These are phyloP conservation scores for Candoia aspera DNA, from an alignment of 2,113 vertebrate genomes.

Conservation along the genomic window DNA sequence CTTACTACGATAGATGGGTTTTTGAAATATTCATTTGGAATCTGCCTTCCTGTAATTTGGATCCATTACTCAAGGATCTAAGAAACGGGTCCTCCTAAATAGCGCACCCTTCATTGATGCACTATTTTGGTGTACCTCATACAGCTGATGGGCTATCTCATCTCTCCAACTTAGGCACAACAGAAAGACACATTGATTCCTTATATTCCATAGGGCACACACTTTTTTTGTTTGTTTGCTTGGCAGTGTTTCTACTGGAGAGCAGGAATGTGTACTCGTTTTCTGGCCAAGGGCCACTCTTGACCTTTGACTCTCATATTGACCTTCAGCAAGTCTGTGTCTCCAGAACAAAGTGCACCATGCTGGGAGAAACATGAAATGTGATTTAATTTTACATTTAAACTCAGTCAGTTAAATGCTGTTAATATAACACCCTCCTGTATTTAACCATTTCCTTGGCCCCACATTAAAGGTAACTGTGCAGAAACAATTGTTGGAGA, in stretches of 20 bases:
- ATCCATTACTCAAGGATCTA: neutral
- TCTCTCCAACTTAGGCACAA: neutral
- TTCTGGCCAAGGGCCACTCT: neutral
- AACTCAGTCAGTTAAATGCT: neutral
- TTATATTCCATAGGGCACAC: neutral
- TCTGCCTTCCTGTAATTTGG: neutral
- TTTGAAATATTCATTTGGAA: neutral
- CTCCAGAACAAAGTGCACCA: neutral
- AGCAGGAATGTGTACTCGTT: neutral
- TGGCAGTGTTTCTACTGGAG: neutral
- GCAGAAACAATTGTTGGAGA: neutral
- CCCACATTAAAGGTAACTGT: neutral
- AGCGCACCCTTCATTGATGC: neutral
- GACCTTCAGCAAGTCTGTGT: neutral
- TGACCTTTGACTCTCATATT: neutral
- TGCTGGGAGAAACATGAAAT: neutral
- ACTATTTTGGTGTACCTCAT: neutral
- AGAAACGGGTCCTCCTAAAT: neutral
- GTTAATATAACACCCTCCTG: neutral
- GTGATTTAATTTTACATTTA: neutral
- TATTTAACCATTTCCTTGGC: neutral
- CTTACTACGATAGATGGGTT: neutral
- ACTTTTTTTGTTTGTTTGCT: neutral
- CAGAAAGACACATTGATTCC: neutral
- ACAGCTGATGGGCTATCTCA: neutral